Percentiles rank a stretch among this genome's conserved stretches.
Evolutionary conservation across 2,113 vertebrate genomes (phyloP).

Genomic region (Eulemur rufifrons): DNA sequence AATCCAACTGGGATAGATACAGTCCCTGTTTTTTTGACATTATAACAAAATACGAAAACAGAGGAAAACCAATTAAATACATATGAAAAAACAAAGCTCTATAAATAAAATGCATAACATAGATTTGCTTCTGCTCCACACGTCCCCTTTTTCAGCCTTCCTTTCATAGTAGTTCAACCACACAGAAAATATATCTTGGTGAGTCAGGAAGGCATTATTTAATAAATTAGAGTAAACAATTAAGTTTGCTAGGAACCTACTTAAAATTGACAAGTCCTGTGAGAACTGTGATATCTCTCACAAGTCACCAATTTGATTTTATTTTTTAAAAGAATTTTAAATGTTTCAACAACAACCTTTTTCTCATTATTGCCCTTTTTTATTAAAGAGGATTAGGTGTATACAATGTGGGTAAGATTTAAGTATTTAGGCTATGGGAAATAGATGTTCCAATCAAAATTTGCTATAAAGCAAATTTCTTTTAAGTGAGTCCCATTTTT

Average conservation of each 20-base stretch:
- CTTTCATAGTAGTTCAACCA: background rate
- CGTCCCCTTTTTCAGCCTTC: background rate
- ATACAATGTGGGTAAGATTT: conserved; percentile 34
- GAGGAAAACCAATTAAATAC: background rate
- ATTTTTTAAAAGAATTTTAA: background rate
- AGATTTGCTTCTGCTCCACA: background rate
- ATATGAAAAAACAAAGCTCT: background rate
- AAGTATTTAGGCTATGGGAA: conserved; percentile 1
- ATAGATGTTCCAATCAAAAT: conserved; percentile 47
- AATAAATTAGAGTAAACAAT: background rate
- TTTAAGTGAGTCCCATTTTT: conserved; percentile 17
- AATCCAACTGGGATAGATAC: background rate
- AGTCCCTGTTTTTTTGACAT: background rate
- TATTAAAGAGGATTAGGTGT: conserved; percentile 25
- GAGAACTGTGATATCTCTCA: background rate
- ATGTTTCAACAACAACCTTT: background rate
- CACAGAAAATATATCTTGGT: background rate
- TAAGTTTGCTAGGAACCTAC: background rate
- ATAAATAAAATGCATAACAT: background rate
- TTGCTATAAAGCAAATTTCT: conserved; percentile 41
- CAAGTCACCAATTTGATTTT: background rate
- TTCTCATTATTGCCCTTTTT: conserved; percentile 5
- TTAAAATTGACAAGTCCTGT: conserved; percentile 4
- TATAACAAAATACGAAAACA: background rate
- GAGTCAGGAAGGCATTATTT: background rate